Percentiles rank a stretch among this genome's conserved stretches.
phyloP scores from a whole-genome alignment of 2,113 vertebrate genomes.

The Gulo gulo region DNA sequence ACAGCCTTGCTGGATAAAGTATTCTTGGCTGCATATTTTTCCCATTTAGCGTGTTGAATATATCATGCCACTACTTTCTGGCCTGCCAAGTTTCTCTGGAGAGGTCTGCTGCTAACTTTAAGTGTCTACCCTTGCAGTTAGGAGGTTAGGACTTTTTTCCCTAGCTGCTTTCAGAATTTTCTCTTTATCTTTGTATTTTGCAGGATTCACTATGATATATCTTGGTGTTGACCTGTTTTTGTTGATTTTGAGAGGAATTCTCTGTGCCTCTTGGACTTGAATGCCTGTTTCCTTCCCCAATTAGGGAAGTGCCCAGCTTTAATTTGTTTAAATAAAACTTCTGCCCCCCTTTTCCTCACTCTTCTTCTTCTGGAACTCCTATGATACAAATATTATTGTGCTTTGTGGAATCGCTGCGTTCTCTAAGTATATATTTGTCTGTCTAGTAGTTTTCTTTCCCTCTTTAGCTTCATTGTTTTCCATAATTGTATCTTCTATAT shows the following conservation, averaged over 20 bases:
- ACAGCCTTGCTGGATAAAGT: too few species aligned
- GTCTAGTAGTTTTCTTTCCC: neutral
- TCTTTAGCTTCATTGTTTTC: too few species aligned
- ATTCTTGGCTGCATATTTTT: too few species aligned
- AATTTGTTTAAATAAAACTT: neutral
- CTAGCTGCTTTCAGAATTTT: too few species aligned
- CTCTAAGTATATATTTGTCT: neutral
- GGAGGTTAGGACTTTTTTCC: too few species aligned
- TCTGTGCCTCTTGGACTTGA: neutral
- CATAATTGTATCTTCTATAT: neutral
- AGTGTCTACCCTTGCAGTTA: too few species aligned
- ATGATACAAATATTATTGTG: neutral
- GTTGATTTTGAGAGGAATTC: neutral
- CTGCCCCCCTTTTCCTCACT: neutral
- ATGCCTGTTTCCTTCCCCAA: neutral
- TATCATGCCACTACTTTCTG: too few species aligned
- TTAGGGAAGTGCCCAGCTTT: neutral
- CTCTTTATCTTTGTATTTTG: neutral
- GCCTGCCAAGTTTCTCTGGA: too few species aligned
- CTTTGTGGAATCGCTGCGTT: neutral
- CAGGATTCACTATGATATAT: neutral
- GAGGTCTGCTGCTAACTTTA: too few species aligned
- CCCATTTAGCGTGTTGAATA: too few species aligned
- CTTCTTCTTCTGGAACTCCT: neutral
- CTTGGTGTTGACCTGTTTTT: neutral